Conservation (phyloP, 1,140 invertebrate species). For the Cherax destructor region DNA sequence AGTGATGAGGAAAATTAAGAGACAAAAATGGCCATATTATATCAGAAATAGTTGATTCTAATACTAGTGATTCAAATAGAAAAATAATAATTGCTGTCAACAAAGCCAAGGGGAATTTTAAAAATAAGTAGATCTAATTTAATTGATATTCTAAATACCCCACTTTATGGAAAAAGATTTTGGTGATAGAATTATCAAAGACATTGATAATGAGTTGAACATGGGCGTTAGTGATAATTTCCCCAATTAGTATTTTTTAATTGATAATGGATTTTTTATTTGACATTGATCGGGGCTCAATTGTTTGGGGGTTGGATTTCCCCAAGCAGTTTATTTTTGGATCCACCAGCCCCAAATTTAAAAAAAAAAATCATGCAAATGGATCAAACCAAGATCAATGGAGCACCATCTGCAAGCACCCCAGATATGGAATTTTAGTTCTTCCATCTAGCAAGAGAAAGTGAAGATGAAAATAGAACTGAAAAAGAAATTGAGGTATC, state of each 20-base stretch:
- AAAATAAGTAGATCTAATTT: slow-evolving; percentile 39
- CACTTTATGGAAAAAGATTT: slow-evolving; percentile 42
- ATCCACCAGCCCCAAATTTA: slow-evolving; percentile 8
- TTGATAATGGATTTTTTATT: slow-evolving; percentile 53
- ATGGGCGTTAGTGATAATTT: slow-evolving; percentile 54
- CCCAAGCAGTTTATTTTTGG: slow-evolving; percentile 14
- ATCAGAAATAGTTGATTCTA: slow-evolving; percentile 61
- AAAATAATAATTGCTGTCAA: slow-evolving; percentile 18
- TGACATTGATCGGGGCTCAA: slow-evolving; percentile 30
- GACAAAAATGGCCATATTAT: slow-evolving; percentile 54
- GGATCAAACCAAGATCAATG: slow-evolving; percentile 45
- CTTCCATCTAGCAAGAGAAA: slow-evolving; percentile 29
- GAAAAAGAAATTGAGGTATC: slow-evolving; percentile 15
- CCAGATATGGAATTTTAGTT: slow-evolving; percentile 32
- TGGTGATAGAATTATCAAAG: slow-evolving; percentile 45
- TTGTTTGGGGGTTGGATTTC: slow-evolving; percentile 51
- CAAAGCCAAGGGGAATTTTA: slow-evolving; percentile 21
- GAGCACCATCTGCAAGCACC: slow-evolving; percentile 35
- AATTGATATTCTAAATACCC: slow-evolving; percentile 46
- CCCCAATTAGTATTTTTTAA: slow-evolving; percentile 50
- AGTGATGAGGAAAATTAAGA: slow-evolving; percentile 38
- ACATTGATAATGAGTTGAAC: slow-evolving; percentile 48
- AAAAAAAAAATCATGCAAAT: slow-evolving; percentile 44
- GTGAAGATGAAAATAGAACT: slow-evolving; percentile 35
- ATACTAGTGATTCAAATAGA: slow-evolving; percentile 51